phyloP scores from a whole-genome alignment of 2,888 invertebrate genomes.

The Drosophila hamatofila region DNA sequence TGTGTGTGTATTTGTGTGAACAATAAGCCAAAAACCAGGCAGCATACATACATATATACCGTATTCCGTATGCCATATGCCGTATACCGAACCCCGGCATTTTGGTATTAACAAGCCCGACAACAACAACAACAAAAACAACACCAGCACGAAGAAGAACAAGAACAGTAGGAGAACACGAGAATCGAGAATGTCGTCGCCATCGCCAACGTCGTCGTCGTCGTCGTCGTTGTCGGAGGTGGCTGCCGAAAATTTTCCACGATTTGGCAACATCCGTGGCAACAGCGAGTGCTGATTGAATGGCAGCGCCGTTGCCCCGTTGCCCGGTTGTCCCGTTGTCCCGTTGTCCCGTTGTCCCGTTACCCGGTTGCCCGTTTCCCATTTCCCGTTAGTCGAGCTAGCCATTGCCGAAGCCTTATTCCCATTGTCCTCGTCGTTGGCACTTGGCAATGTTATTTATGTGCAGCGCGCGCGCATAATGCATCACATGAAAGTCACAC shows the following conservation, averaged over 20 bases:
- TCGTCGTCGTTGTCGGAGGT: slow-evolving; percentile 29
- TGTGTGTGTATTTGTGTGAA: slow-evolving; percentile 49
- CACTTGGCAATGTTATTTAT: slow-evolving; percentile 47
- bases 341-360: slow-evolving; percentile 4
- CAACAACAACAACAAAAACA: slow-evolving; percentile 31
- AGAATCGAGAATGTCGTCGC: slow-evolving; percentile 34
- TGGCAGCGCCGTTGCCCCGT: slow-evolving; percentile 20
- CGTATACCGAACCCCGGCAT: slow-evolving; percentile 34
- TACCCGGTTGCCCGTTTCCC: slow-evolving; percentile 8
- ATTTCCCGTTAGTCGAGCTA: slow-evolving; percentile 37
- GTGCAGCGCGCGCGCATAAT: slow-evolving; percentile 70
- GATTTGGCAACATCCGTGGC: slow-evolving; percentile 63
- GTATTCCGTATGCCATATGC: slow-evolving; percentile 9
- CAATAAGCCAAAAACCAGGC: slow-evolving; percentile 58
- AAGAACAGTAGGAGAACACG: slow-evolving; percentile 17
- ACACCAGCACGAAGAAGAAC: slow-evolving; percentile 2
- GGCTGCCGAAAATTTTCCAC: slow-evolving; percentile 67
- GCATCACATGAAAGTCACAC: slow-evolving; percentile 47
- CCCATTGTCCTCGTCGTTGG: slow-evolving; percentile 40
- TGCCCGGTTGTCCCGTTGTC: slow-evolving; percentile 9
- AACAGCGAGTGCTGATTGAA: slow-evolving; percentile 54
- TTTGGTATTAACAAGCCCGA: slow-evolving; percentile 57
- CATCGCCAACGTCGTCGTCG: slow-evolving; percentile 10
- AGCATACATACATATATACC: slow-evolving; percentile 3
- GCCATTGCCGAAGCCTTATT: slow-evolving; percentile 36